These are phyloP conservation scores for Tupaia chinensis DNA, from an alignment of 2,113 vertebrate species.

Conservation along the genomic window DNA sequence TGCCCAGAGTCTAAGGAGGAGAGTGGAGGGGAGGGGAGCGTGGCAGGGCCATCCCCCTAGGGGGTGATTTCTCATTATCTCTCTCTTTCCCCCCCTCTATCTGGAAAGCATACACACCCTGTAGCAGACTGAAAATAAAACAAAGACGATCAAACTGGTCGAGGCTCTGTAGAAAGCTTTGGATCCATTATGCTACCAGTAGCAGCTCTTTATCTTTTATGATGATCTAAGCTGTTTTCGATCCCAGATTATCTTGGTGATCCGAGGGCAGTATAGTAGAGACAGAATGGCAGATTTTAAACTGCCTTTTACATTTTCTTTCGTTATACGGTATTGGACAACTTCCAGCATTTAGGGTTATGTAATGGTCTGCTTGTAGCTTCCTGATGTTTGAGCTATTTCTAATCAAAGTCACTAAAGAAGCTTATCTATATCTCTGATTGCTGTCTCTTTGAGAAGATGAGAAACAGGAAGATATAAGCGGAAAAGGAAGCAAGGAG, in stretches of 20 bases:
- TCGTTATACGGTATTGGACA: background rate
- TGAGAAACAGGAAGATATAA: too few species aligned
- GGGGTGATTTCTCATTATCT: too few species aligned
- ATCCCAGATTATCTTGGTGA: conserved; percentile 39
- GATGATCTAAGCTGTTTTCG: conserved; percentile 45
- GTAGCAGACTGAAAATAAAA: too few species aligned
- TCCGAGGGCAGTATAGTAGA: background rate
- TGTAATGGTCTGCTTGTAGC: conserved; percentile 21
- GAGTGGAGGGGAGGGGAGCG: too few species aligned
- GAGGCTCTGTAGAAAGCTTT: conserved; percentile 54
- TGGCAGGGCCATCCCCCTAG: too few species aligned
- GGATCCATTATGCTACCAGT: background rate
- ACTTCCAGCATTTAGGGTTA: background rate
- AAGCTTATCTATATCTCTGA: background rate
- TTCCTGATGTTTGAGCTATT: conserved; percentile 12
- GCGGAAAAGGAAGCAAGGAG: background rate
- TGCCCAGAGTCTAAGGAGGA: too few species aligned
- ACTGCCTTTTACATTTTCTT: background rate
- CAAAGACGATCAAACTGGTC: background rate
- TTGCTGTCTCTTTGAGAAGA: background rate
- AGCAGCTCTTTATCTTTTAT: background rate
- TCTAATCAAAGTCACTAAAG: background rate
- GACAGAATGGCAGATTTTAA: conserved; percentile 26
- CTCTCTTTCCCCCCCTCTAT: too few species aligned
- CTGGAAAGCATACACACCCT: too few species aligned